These are phyloP conservation scores for Phengaris alcon DNA, from an alignment of 2,888 invertebrate genomes.

Conservation along the genomic window DNA sequence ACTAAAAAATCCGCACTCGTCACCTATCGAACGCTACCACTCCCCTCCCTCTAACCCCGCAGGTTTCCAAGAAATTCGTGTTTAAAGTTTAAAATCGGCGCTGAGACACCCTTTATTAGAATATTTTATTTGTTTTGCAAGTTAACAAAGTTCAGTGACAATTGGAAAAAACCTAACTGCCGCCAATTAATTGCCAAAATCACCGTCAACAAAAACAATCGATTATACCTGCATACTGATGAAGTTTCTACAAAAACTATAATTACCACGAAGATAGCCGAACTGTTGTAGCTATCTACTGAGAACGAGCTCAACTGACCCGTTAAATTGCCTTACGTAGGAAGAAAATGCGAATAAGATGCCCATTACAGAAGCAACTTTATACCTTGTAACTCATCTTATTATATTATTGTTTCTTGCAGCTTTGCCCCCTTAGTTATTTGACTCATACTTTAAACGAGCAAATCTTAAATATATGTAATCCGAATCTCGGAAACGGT, in stretches of 20 bases:
- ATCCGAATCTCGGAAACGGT: no score
- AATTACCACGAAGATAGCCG: constrained; percentile 52
- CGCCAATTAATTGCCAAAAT: no score
- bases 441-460: no score
- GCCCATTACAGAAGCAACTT: constrained; percentile 14
- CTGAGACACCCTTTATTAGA: no score
- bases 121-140: background rate
- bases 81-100: no score
- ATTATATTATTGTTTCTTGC: background rate
- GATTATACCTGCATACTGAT: constrained; percentile 21
- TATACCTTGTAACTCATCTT: constrained; percentile 16
- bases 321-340: constrained; percentile 55
- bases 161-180: background rate
- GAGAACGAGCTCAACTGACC: constrained; percentile 56
- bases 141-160: background rate
- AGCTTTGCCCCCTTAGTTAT: no score
- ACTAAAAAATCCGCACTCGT: no score
- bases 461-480: no score
- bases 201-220: background rate
- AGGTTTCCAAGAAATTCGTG: no score
- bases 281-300: constrained; percentile 46
- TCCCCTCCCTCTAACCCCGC: no score
- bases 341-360: constrained; percentile 25
- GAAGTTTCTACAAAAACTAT: constrained; percentile 10
- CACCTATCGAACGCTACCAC: no score